phyloP scores from a whole-genome alignment of 2,113 vertebrate species.

The Butorides virescens region DNA sequence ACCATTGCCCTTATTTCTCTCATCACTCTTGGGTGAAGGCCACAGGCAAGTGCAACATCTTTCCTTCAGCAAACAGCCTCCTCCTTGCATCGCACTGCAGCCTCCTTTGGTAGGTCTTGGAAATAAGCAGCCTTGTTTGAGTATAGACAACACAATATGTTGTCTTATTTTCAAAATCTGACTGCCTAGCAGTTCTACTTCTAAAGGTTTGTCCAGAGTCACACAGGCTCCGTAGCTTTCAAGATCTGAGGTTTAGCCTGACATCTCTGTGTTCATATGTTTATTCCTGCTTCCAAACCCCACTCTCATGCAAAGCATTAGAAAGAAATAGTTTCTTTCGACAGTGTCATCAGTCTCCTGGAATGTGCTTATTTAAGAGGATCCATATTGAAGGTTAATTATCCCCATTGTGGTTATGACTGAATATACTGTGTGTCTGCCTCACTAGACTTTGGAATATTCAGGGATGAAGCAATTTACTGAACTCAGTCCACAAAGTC shows the following conservation, averaged over 20 bases:
- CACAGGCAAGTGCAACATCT: background rate
- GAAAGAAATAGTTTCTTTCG: background rate
- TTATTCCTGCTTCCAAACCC: background rate
- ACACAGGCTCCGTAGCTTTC: background rate
- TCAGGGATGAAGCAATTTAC: background rate
- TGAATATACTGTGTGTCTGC: background rate
- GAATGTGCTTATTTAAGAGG: background rate
- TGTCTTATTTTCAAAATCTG: background rate
- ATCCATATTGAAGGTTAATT: background rate
- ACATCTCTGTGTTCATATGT: background rate
- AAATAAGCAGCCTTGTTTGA: background rate
- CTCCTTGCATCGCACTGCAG: accelerated
- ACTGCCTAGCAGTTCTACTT: background rate
- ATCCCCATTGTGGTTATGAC: background rate
- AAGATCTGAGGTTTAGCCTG: background rate
- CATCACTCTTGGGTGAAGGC: background rate
- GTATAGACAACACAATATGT: background rate
- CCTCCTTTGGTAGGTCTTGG: background rate
- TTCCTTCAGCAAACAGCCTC: background rate
- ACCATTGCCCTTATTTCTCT: background rate
- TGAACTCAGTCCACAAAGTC: background rate
- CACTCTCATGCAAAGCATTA: background rate
- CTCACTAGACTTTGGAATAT: background rate
- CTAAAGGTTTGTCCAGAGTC: background rate
- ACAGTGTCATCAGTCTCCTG: background rate